Percentiles rank a stretch among this genome's conserved stretches.
Conservation (phyloP, 2,113 vertebrate species). For the Neomonachus schauinslandi region DNA sequence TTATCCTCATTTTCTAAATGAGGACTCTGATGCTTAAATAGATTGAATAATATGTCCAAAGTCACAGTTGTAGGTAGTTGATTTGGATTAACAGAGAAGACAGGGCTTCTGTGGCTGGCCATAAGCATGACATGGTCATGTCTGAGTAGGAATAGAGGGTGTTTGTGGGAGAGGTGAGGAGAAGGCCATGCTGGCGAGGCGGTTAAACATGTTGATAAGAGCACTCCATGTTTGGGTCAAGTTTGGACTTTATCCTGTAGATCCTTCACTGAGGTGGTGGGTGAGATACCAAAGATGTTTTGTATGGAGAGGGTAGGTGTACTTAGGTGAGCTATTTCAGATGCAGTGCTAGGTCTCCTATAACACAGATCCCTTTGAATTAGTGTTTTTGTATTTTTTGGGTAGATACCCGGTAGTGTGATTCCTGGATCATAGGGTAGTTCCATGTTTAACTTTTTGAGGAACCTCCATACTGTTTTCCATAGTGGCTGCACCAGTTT, state of each 20-base stretch:
- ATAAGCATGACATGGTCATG: neutral
- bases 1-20: neutral
- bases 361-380: neutral
- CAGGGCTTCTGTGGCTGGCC: neutral
- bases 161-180: neutral
- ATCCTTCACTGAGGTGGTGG: neutral
- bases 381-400: neutral
- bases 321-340: neutral
- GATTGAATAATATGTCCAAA: neutral
- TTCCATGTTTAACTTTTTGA: neutral
- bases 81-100: slow-evolving; percentile 23
- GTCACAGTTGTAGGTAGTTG: neutral
- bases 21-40: slow-evolving; percentile 6
- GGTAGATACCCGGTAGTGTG: neutral
- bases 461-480: neutral
- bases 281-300: neutral
- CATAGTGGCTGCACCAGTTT: neutral
- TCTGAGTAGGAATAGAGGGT: neutral
- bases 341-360: neutral
- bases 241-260: neutral
- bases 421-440: neutral
- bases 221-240: neutral
- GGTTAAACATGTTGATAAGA: neutral
- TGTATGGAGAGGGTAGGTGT: neutral
- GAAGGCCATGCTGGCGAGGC: neutral